Base-by-base conservation (phyloP, 2,888 invertebrate genomes). In the Habroteleia sp. region DNA sequence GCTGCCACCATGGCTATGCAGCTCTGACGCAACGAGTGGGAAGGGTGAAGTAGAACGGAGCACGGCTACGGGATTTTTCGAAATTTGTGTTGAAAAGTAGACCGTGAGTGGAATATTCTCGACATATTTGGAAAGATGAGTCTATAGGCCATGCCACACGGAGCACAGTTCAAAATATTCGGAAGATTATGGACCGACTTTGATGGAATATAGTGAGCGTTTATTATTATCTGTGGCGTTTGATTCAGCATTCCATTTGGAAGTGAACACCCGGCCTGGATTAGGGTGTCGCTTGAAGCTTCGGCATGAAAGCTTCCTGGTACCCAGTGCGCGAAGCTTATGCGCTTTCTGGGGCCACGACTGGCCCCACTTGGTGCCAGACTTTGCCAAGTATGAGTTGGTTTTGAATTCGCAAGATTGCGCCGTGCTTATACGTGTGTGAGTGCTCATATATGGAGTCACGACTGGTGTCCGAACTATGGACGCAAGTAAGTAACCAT, bases 1-100 rank as follows among this genome's bases (percentile, higher is more conserved):
- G 86, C 86, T 85, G 86, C 86, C 82, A 66, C 82, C 76, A 77
- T 76, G 81, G 77, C 79, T 80, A 80, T 82, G 84, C 83, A 81
- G 80, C 79, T 73, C 42, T 58, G 65, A 74, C 78, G 79, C 78
- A 73, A 69, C 60, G 60, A 75, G 74, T 52, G 73, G 74, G 77
- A 77, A 80, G 75, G 79, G 77, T 77, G 76, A 77, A 31, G 65
- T 48, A 68, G 42, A 50, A 56, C 56, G 54, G 76, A 39, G 14
- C 35, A 8, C 71, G 54, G 77, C 35, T 14, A 42, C 62, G 48
- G 39, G 41, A 31, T 58, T 60, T 50, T 17, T 54, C 54, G 33
- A 56, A 46, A 60, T 35, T 68, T 50, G 75, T 69, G 46, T 60
- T 56, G 54, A 82, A 33, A 44, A 39, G 39, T 39, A 8, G 17